Base-by-base conservation (phyloP, 2,888 invertebrate genomes). In the Lydus trimaculatus region DNA sequence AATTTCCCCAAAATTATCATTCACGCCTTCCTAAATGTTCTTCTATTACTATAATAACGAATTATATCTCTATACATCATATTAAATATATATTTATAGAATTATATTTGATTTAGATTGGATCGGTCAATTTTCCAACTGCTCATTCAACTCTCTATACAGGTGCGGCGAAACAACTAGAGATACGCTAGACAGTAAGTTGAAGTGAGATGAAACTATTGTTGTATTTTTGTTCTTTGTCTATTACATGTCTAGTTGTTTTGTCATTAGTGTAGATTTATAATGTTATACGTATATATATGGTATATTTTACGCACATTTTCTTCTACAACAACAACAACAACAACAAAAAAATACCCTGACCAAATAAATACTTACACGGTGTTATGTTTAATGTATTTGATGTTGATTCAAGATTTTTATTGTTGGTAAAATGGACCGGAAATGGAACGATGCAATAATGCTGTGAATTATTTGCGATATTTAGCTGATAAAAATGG, bases 401-500 rank as follows among this genome's bases (percentile, higher is more conserved):
- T 52, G 52, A 25, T 52, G 52, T 33, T 63, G 23, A 56, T 63
- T 56, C 52, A 52, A 25, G 33, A 31, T 63, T 59, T 28, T 59
- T 43, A 33, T 31, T 65, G 69, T 36, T 64, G 43, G 43, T n/a
- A 43, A 64, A 39, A 62, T 58, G 63, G 28, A 59, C 63, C 48
- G 31, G 48, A 39, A 59, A 28, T 31, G 48, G 69, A 63, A 63
- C 66, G 69, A 69, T 36, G 70, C 70, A 70, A 70, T 70, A 70
- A 66, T 31, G 48, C 56, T 67, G 70, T 70, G 70, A 66, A 66
- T 64, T 70, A 67, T 65, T 31, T 31, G 28, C 28, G 28, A 28
- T 28, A 28, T 28, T 28, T 28, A 28, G 28, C 2, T 28, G 4
- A 48, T 13, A 52, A 52, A 52, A 52, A 52, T 52, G 52, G 70